Evolutionary conservation across 1,140 invertebrate species (phyloP).

Genomic region (Amphibalanus amphitrite): DNA sequence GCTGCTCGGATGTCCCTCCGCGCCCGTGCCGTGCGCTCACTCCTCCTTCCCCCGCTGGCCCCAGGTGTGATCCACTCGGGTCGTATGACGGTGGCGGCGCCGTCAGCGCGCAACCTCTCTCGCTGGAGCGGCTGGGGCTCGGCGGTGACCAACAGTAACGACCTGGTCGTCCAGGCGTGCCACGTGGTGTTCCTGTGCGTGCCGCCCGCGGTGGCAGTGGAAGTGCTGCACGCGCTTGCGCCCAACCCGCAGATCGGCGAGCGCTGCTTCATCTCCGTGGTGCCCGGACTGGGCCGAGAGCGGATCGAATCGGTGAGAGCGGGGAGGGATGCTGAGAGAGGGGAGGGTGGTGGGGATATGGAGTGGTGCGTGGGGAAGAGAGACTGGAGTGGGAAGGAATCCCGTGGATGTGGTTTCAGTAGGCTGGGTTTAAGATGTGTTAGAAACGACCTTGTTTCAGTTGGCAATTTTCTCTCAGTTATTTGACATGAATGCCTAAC

Average conservation of each 20-base stretch:
- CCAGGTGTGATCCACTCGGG: neutral
- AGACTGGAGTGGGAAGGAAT: neutral
- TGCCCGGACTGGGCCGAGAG: neutral
- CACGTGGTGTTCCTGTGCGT: neutral
- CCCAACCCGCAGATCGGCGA: neutral
- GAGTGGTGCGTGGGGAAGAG: neutral
- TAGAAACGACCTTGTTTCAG: too few species aligned
- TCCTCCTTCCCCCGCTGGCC: too few species aligned
- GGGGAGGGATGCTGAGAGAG: neutral
- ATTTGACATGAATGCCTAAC: too few species aligned
- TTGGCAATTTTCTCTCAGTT: too few species aligned
- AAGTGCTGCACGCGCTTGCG: neutral
- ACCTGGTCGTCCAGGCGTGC: neutral
- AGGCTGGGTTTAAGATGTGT: too few species aligned
- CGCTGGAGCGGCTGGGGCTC: neutral
- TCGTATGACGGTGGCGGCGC: neutral
- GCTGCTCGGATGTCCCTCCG: neutral
- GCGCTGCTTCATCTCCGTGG: slow-evolving; percentile 2
- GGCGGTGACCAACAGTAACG: neutral
- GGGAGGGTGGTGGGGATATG: neutral
- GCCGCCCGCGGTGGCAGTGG: neutral
- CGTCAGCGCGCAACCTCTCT: neutral
- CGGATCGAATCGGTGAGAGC: neutral
- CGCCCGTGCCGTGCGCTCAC: too few species aligned
- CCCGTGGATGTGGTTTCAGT: neutral